A percentile compares a stretch with the other conserved stretches of the same genome.
Conservation (phyloP, 2,797 vertebrate species). For the Limnodromus scolopaceus region DNA sequence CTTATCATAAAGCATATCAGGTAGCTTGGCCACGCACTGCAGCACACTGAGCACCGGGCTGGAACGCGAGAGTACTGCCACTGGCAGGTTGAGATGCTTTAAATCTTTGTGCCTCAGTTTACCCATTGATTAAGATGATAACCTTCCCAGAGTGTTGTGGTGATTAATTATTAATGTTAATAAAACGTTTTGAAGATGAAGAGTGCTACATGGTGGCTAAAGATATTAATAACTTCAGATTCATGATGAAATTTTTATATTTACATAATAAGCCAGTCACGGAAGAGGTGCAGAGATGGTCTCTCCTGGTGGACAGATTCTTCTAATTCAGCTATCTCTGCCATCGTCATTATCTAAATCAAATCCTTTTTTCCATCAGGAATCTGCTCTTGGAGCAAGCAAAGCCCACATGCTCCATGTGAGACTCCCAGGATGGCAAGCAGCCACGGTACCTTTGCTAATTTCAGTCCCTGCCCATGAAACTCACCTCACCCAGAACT, state of each 20-base stretch:
- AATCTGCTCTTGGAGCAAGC: conserved; percentile 4
- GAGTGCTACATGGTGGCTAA: conserved; percentile 30
- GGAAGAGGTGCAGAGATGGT: background rate
- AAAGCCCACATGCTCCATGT: conserved; percentile 23
- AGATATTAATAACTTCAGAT: conserved; percentile 33
- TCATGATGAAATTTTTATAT: conserved; percentile 11
- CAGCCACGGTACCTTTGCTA: conserved; percentile 69
- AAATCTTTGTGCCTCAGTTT: conserved; percentile 14
- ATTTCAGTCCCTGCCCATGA: conserved; percentile 80
- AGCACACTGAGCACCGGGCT: background rate
- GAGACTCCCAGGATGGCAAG: conserved; percentile 70
- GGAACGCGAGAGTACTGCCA: background rate
- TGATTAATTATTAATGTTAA: conserved; percentile 41
- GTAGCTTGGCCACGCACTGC: background rate
- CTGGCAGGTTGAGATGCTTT: background rate
- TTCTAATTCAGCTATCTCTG: conserved; percentile 2
- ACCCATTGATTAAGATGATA: conserved; percentile 18
- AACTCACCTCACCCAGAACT: conserved; percentile 87
- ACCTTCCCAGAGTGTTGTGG: conserved; percentile 9
- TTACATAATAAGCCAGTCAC: conserved; percentile 18
- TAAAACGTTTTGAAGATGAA: conserved; percentile 2
- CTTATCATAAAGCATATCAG: background rate
- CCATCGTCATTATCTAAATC: background rate
- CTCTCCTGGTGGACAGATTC: conserved; percentile 19
- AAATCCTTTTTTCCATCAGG: background rate